A percentile compares a stretch with the other conserved stretches of the same genome.
phyloP scores from a whole-genome alignment of 2,113 vertebrate species.

The Tetraodon nigroviridis region DNA sequence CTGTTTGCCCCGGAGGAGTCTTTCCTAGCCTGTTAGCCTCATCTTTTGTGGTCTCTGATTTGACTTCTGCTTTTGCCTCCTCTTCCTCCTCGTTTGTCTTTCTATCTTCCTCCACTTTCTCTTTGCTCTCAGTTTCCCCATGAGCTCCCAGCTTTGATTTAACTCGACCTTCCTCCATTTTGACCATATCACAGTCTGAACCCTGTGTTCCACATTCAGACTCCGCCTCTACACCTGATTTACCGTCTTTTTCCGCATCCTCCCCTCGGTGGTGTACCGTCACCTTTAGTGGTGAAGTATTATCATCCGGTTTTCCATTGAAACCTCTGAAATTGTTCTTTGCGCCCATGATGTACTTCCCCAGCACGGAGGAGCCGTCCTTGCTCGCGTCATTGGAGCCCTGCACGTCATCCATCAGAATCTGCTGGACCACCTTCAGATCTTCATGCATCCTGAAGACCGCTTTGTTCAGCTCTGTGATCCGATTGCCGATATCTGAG shows the following conservation, averaged over 20 bases:
- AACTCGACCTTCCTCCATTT: constrained; percentile 63
- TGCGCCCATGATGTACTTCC: constrained; percentile 79
- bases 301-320: constrained; percentile 38
- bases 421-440: constrained; percentile 70
- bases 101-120: constrained; percentile 14
- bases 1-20: neutral
- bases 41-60: neutral
- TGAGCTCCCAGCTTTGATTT: constrained; percentile 1
- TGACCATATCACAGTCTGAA: constrained; percentile 39
- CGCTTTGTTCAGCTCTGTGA: constrained; percentile 83
- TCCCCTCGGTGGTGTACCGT: constrained; percentile 50
- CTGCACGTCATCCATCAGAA: constrained; percentile 43
- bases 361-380: constrained; percentile 74
- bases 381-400: neutral
- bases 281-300: constrained; percentile 45
- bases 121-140: constrained; percentile 7
- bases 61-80: constrained; percentile 7
- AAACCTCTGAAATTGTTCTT: constrained; percentile 82
- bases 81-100: constrained; percentile 17
- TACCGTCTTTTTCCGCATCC: constrained; percentile 7
- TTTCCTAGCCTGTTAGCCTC: constrained; percentile 5
- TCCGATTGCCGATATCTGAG: constrained; percentile 82
- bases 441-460: constrained; percentile 76
- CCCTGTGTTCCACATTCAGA: constrained; percentile 17
- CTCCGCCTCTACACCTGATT: constrained; percentile 10